A percentile compares a stretch with the other conserved stretches of the same genome.
Evolutionary conservation across 2,113 vertebrate species (phyloP).

Genomic region (Pavo muticus): DNA sequence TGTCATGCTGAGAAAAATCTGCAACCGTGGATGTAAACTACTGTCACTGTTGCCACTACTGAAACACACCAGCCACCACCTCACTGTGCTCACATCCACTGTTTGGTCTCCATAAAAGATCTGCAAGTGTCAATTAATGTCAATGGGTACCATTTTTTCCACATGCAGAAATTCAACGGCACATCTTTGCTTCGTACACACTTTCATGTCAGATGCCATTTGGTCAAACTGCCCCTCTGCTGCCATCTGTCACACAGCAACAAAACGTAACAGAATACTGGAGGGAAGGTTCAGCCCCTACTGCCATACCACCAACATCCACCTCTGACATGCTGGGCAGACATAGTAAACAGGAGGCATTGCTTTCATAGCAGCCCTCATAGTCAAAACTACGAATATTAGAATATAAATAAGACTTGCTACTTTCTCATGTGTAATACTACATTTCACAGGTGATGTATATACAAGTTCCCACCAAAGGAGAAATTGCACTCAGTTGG

Average conservation of each 20-base stretch:
- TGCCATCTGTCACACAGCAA: background rate
- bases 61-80: no score
- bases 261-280: background rate
- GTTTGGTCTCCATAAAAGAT: no score
- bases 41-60: no score
- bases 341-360: background rate
- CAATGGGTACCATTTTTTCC: no score
- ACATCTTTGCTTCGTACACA: no score
- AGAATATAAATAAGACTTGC: background rate
- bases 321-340: background rate
- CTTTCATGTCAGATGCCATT: no score
- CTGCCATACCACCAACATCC: background rate
- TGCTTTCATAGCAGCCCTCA: background rate
- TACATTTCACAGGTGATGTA: slow-evolving; percentile 12
- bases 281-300: background rate
- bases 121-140: no score
- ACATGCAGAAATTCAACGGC: no score
- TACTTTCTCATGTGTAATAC: background rate
- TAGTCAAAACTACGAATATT: background rate
- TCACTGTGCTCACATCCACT: no score
- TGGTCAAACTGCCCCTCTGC: no score
- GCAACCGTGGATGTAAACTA: no score
- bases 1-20: no score
- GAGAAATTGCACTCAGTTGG: slow-evolving; percentile 30
- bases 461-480: slow-evolving; percentile 15